phyloP scores from a whole-genome alignment of 2,797 vertebrate species.

The Heteromormyrus szaboi region DNA sequence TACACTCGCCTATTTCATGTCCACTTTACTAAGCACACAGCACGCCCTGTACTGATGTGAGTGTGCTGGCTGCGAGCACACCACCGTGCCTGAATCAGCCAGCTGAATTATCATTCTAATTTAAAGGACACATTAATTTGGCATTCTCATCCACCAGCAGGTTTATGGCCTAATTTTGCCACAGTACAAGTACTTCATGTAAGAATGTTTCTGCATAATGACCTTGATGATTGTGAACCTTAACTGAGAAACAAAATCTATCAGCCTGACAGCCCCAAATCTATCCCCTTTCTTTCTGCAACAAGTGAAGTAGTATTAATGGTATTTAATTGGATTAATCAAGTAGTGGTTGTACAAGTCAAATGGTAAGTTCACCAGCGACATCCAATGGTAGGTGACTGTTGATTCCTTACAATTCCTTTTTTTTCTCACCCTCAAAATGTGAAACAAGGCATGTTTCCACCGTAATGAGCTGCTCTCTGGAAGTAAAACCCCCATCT shows the following conservation, averaged over 20 bases:
- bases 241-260: background rate
- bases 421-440: background rate
- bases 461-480: background rate
- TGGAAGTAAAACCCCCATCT: background rate
- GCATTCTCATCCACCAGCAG: background rate
- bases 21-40: background rate
- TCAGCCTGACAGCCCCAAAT: background rate
- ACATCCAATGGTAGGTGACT: background rate
- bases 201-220: slow-evolving; percentile 8
- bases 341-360: background rate
- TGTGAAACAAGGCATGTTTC: background rate
- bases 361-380: background rate
- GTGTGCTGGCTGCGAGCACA: background rate
- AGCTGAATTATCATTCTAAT: background rate
- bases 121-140: slow-evolving; percentile 6
- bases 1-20: background rate
- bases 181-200: background rate
- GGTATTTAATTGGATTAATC: background rate
- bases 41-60: background rate
- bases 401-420: background rate
- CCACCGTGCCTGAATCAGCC: background rate
- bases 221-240: background rate
- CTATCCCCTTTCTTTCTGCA: background rate
- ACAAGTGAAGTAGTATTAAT: background rate
- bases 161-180: background rate